Evolutionary conservation across 2,797 vertebrate genomes (phyloP).

Genomic region (Sebastes matsubarae): DNA sequence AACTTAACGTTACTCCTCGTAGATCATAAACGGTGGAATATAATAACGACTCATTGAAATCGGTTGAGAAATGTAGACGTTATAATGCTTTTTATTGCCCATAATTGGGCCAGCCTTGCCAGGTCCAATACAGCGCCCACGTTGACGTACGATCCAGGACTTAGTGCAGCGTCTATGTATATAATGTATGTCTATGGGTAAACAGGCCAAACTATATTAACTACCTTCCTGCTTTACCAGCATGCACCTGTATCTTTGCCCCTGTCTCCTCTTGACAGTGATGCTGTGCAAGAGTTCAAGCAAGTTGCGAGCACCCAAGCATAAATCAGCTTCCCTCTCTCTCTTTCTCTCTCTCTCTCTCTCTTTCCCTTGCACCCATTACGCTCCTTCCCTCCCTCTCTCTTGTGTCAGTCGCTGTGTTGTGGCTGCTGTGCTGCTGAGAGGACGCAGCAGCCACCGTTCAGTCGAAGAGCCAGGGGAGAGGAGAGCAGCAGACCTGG

Average conservation of each 20-base stretch:
- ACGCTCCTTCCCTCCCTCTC: conserved; percentile 45
- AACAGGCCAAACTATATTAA: neutral
- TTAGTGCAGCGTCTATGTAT: rapidly evolving
- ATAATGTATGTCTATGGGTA: neutral
- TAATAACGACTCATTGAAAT: too few species aligned
- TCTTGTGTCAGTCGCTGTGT: conserved; percentile 56
- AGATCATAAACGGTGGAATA: too few species aligned
- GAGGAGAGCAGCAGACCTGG: conserved; percentile 17
- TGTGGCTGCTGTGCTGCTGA: conserved; percentile 45
- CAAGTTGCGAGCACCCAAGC: neutral
- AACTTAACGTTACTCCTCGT: too few species aligned
- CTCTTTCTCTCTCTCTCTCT: conserved; percentile 43
- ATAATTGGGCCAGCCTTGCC: too few species aligned
- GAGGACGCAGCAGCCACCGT: conserved; percentile 45
- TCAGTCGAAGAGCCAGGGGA: conserved; percentile 17
- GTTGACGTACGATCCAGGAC: too few species aligned
- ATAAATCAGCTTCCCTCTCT: neutral
- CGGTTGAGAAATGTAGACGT: too few species aligned
- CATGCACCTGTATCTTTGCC: neutral
- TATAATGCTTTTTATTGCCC: too few species aligned
- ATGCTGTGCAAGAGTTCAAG: neutral
- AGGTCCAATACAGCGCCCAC: too few species aligned
- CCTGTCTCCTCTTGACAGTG: neutral
- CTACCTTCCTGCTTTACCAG: neutral
- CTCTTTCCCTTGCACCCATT: conserved; percentile 6